A percentile compares a stretch with the other conserved stretches of the same genome.
Conservation (phyloP, 2,797 vertebrate genomes). For the Pteronotus mesoamericanus region DNA sequence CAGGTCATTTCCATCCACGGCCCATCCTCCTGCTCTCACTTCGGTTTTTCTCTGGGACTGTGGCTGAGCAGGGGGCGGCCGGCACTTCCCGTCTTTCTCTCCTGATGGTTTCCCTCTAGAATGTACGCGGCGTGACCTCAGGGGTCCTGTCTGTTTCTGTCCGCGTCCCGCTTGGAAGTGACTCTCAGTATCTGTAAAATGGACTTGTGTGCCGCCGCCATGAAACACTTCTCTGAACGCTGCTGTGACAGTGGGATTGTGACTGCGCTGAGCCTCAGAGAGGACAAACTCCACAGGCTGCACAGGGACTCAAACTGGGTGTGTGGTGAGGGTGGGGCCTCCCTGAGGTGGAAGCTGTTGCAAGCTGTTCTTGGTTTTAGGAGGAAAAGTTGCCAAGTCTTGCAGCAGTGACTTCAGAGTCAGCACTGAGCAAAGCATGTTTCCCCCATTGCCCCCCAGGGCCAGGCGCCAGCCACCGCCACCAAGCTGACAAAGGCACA, state of each 20-base stretch:
- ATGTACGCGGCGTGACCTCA: not conserved
- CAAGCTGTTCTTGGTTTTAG: not conserved
- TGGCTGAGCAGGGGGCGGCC: not conserved
- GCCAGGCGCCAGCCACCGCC: accelerated
- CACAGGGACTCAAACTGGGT: not conserved
- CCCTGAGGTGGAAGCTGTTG: not conserved
- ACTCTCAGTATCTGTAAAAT: not conserved
- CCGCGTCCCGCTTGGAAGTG: not conserved
- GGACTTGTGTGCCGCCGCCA: not conserved
- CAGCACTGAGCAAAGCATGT: not conserved
- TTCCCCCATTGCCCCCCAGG: not conserved
- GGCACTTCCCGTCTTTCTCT: not conserved
- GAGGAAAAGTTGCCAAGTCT: not conserved
- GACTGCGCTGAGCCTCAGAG: not conserved
- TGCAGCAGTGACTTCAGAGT: not conserved
- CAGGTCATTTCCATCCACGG: not conserved
- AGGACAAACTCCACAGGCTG: not conserved
- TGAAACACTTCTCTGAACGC: not conserved
- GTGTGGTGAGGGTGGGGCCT: not conserved
- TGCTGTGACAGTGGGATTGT: not conserved
- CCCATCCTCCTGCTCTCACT: not conserved
- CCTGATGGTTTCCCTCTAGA: too few relatives aligned
- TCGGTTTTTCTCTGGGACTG: not conserved
- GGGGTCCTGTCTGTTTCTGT: not conserved
- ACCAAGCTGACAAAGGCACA: not conserved